Base-by-base conservation (phyloP, 2,797 vertebrate genomes). In the Cirrhinus mrigala region DNA sequence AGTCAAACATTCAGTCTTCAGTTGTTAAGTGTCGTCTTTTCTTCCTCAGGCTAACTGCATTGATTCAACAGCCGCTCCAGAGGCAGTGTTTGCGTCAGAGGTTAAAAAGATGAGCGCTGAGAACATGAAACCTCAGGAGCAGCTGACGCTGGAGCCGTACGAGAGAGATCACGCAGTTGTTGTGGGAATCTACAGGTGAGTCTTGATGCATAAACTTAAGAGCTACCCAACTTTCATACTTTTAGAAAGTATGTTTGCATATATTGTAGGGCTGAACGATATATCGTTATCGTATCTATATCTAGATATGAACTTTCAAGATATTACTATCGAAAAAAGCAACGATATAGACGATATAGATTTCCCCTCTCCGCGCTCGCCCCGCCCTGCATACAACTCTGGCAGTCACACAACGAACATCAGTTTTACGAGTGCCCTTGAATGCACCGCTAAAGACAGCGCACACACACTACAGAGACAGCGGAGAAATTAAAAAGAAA, bases 121-220 rank as follows among this genome's bases (percentile, higher is more conserved):
- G 88, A 98, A 98, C 92, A 98, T 98, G 97, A 98, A 97, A 37
- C 97, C 97, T 3, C 97, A 98, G 88, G 97, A 98, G 62, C 97
- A 98, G 94, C 88, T 98, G 60, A 98, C 97, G 0, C 92, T 98
- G 46, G 97, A 98, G 90, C 97, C 97, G 0, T 98, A 98, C 0
- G 97, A 98, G 86, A 94, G 97, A 44, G 97, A 98, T 87, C 97
- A 98, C 0, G 97, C 97, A 0, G 95, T 98, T 73, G 97, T 98
- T 9, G 97, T 98, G 24, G 97, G 97, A 18, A 90, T 97, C 22
- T 98, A 98, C 95, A 97, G 97, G 97, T 98, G 75, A 79, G 91
- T 20, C 20, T 29, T 84, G 6, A 10, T 92, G 3, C 3, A 8
- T 44, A 18, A 60, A 24, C 16, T 18, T 29, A 40, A n/a, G 11